Evolutionary conservation across 2,797 vertebrate species (phyloP).

Genomic region (Falco naumanni): DNA sequence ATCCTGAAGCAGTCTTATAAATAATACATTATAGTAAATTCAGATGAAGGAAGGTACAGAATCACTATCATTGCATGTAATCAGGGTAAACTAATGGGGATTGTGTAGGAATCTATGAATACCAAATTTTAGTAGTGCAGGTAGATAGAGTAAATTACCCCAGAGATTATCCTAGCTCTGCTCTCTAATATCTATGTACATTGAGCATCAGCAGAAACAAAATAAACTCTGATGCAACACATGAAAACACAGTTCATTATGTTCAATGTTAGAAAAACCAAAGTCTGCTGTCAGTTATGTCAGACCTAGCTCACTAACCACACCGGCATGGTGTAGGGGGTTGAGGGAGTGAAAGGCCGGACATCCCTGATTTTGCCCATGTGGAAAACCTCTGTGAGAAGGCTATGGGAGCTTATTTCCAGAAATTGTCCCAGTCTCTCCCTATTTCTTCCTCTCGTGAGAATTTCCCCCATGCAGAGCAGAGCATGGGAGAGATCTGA

Average conservation of each 20-base stretch:
- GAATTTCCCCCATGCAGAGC: not conserved
- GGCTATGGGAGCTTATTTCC: not conserved
- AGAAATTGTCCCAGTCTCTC: not conserved
- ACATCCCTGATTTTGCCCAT: not conserved
- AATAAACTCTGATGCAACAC: not conserved
- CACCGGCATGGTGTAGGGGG: fast-evolving
- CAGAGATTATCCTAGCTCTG: not conserved
- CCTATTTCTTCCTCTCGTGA: not conserved
- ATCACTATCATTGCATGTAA: not conserved
- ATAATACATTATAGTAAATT: not conserved
- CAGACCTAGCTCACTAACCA: not conserved
- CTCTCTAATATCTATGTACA: not conserved
- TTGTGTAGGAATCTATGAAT: constrained; percentile 1
- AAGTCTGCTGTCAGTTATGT: not conserved
- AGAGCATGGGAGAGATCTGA: not conserved
- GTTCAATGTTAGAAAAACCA: not conserved
- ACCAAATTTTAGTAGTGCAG: not conserved
- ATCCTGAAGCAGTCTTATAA: not conserved
- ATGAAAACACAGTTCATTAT: not conserved
- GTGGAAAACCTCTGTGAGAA: not conserved
- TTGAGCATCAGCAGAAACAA: not conserved
- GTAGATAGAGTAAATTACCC: not conserved
- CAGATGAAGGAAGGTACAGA: not conserved
- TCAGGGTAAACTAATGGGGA: not conserved
- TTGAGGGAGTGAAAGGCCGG: not conserved